Base-by-base conservation (phyloP, 1,140 invertebrate species). In the Eufriesea mexicana region DNA sequence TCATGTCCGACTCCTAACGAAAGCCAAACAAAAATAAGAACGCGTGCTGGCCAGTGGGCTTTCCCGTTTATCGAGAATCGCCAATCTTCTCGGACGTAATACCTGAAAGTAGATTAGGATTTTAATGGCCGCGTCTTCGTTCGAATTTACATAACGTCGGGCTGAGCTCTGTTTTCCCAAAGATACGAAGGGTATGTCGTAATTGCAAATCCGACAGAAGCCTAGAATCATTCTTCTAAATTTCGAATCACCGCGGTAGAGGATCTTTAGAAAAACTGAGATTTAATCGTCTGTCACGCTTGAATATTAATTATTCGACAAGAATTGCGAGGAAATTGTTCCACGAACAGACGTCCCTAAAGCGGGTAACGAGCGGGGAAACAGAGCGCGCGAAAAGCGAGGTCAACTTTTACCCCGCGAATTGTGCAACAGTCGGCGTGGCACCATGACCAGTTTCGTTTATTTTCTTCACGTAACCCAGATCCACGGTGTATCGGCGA, bases 401-500 rank as follows among this genome's bases (percentile, higher is more conserved):
- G 83, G 57, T 80, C 54, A 62, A 70, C 45, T 66, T 73, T 45
- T 61, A 57, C 45, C 42, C 57, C 64, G 57, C 54, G 55, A 78
- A 78, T 77, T 83, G 81, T 68, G 75, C 74, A 83, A 83, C 42
- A 62, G 81, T 68, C 51, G 6, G 47, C 8, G n/a, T n/a, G 5
- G 66, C 49, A 42, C 47, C 42, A 70, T 51, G 66, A 70, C 66
- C 74, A 62, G 57, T 71, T 71, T 47, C 75, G 54, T 83, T 66
- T 59, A 84, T 79, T 84, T 80, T 66, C 54, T 64, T 72, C 77
- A 49, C 78, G 54, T 74, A 73, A 79, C 62, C 59, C 62, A 59
- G 61, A 57, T 78, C 62, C n/a, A 47, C 12, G 0, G 57, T 45
- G 49, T 64, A 55, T 73, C 67, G 42, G 71, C 45, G n/a, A 25